Conservation (phyloP, 2,888 invertebrate genomes). For the Ectemnius cavifrons region DNA sequence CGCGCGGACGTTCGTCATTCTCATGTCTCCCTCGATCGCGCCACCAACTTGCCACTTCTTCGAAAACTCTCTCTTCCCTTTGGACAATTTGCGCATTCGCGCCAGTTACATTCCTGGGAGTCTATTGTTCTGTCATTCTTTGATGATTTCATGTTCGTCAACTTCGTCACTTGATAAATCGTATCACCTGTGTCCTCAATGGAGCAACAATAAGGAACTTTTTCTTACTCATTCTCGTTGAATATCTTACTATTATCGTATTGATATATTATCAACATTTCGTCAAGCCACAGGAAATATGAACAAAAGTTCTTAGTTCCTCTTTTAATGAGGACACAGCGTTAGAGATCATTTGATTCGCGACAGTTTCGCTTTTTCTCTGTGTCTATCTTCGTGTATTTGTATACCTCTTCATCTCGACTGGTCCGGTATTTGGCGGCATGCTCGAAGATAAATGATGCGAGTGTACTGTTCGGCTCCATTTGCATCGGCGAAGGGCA, state of each 20-base stretch:
- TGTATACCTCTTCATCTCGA: no score
- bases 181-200: constrained; percentile 33
- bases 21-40: not conserved
- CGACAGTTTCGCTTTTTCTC: constrained; percentile 24
- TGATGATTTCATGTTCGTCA: no score
- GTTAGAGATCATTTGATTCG: constrained; percentile 59
- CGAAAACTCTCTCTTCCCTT: not conserved
- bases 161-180: constrained; percentile 59
- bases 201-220: no score
- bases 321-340: constrained; percentile 58
- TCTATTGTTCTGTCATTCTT: not conserved
- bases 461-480: constrained; percentile 54
- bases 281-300: no score
- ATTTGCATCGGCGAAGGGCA: constrained; percentile 56
- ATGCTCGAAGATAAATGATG: constrained; percentile 56
- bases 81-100: not conserved
- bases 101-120: not conserved
- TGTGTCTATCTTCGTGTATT: no score
- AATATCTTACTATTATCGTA: no score
- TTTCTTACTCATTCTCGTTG: no score
- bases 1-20: not conserved
- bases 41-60: not conserved
- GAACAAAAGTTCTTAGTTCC: no score
- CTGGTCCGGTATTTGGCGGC: constrained; percentile 39
- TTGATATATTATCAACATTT: no score